Conservation (phyloP, 2,888 invertebrate species). For the Acronicta alni region DNA sequence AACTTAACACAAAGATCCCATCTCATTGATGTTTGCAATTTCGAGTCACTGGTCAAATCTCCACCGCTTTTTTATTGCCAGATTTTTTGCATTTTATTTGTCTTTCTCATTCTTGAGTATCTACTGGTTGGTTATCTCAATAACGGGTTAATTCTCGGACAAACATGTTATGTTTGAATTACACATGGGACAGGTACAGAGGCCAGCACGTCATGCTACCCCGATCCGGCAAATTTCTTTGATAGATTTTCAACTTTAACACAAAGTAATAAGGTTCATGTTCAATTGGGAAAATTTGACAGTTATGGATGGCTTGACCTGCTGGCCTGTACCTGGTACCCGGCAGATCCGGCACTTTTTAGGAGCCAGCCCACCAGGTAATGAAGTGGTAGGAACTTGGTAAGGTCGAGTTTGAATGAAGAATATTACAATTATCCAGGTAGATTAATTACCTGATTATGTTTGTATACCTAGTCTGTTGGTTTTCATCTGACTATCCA, state of each 20-base stretch:
- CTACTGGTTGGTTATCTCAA: conserved; percentile 30
- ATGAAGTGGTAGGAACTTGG: too few species aligned
- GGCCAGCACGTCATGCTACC: too few species aligned
- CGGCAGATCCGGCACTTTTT: too few species aligned
- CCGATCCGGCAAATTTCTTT: too few species aligned
- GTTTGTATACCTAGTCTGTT: too few species aligned
- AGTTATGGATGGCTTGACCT: too few species aligned
- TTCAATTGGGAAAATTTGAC: too few species aligned
- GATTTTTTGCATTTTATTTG: conserved; percentile 43
- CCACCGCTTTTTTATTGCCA: conserved; percentile 49
- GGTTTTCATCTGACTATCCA: conserved; percentile 30
- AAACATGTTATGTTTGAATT: conserved; percentile 7
- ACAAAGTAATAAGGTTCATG: too few species aligned
- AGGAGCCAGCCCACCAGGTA: too few species aligned
- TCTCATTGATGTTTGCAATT: conserved; percentile 79
- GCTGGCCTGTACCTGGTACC: too few species aligned
- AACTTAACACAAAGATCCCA: conserved; percentile 77
- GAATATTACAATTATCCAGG: conserved; percentile 23
- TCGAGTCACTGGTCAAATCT: conserved; percentile 65
- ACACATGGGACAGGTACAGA: too few species aligned
- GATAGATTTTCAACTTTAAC: too few species aligned
- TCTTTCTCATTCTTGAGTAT: conserved; percentile 13
- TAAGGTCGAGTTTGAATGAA: conserved; percentile 5
- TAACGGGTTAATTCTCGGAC: conserved; percentile 30
- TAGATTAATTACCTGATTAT: conserved; percentile 28